These are phyloP conservation scores for Sisor rabdophorus DNA, from an alignment of 2,113 vertebrate genomes.

Conservation along the genomic window DNA sequence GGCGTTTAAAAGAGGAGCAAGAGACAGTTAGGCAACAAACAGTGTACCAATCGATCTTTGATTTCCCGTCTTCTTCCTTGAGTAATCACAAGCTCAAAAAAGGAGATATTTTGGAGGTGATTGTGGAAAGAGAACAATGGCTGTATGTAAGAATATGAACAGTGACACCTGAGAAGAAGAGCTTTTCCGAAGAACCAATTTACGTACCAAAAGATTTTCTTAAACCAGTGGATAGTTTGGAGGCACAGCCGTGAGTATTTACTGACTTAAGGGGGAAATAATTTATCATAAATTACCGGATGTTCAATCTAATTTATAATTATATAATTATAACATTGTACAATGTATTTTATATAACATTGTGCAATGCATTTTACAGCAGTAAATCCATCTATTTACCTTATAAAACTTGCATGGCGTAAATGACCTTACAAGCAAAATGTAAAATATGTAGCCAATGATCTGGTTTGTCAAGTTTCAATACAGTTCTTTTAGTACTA, in stretches of 20 bases:
- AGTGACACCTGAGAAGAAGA: background rate
- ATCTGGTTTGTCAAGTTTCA: conserved; percentile 2
- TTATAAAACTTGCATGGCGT: background rate
- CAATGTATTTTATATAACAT: too few relatives aligned
- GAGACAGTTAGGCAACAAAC: background rate
- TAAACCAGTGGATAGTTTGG: conserved; percentile 45
- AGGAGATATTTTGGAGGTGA: conserved; percentile 51
- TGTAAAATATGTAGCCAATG: background rate
- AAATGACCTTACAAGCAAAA: background rate
- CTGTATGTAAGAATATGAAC: conserved; percentile 42
- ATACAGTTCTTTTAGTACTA: background rate
- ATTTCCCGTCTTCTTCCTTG: conserved; percentile 23
- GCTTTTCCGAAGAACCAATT: background rate
- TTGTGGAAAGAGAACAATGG: conserved; percentile 38
- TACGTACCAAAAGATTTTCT: conserved; percentile 48
- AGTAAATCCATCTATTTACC: background rate
- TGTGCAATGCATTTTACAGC: too few relatives aligned
- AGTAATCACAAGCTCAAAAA: conserved; percentile 37
- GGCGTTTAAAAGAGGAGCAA: background rate
- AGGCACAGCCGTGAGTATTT: conserved; percentile 53
- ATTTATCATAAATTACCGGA: background rate
- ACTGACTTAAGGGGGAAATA: background rate
- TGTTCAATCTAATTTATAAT: background rate
- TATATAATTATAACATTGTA: too few relatives aligned
- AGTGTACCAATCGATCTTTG: conserved; percentile 16